Base-by-base conservation (phyloP, 2,797 vertebrate species). In the Propithecus deckenii region DNA sequence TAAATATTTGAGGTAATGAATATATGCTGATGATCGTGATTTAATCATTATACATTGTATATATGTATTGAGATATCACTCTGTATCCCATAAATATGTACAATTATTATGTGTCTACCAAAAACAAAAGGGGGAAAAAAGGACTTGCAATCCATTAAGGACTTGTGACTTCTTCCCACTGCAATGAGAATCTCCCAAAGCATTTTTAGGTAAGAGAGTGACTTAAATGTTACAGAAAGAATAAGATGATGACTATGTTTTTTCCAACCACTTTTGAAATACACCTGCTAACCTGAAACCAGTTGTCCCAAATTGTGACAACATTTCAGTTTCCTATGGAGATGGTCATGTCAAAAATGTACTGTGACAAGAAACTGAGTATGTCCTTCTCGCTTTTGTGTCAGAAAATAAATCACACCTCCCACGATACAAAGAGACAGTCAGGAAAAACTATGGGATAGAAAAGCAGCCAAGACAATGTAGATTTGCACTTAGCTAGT, bases 381-480 rank as follows among this genome's bases (percentile, higher is more conserved):
- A 10, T 63, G 30, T 74, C 78, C 72, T 94, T 94, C 48, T 88
- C 65, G 22, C 25, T 76, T 92, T 89, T 48, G 17, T 48, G 3
- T 87, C 72, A 90, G 88, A 87, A 86, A 97, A 85, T 55, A 85
- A 89, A 65, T 75, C 46, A 7, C 32, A 86, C 41, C 14, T 61
- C 38, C 38, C 32, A 78, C 25, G 32, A 41, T 23, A 38, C 14
- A 86, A 57, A 50, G 48, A 89, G 18, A 48, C 7, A 69, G 32
- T 17, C n/a, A 81, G 91, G 75, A 88, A 79, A 88, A 91, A 65
- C 13, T 35, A 43, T 50, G 52, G 46, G 74, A 88, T 5, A 74
- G 38, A 78, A 41, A 46, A 57, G 22, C 28, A 79, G 72, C 43
- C 41, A 35, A 46, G n/a, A 78, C 10, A 15, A 90, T 43, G 1